Evolutionary conservation across 2,113 vertebrate species (phyloP).

Genomic region (Bubo blakistoni): DNA sequence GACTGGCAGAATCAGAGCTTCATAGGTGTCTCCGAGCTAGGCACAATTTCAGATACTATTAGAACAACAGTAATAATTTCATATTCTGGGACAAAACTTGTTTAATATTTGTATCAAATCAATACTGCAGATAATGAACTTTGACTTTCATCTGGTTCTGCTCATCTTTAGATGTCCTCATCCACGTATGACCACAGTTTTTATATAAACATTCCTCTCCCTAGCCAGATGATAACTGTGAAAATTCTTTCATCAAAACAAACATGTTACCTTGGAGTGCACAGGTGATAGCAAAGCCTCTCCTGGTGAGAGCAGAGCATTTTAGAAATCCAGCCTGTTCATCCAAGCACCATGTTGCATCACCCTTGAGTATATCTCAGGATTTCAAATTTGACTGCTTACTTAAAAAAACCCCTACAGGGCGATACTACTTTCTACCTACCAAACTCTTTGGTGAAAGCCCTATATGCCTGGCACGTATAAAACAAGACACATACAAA

Average conservation of each 20-base stretch:
- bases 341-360: neutral
- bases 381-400: neutral
- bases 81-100: neutral
- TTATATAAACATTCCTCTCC: neutral
- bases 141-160: neutral
- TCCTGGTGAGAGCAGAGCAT: neutral
- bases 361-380: neutral
- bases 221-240: neutral
- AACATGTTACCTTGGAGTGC: neutral
- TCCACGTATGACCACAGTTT: neutral
- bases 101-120: neutral
- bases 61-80: neutral
- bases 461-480: neutral
- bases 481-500: neutral
- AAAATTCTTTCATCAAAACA: neutral
- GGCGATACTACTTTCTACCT: neutral
- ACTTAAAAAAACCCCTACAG: neutral
- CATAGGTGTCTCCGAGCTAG: neutral
- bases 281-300: neutral
- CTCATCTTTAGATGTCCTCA: neutral
- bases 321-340: neutral
- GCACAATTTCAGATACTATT: neutral
- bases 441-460: neutral
- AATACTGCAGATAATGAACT: neutral
- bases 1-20: neutral